Evolutionary conservation across 2,888 invertebrate species (phyloP).

Genomic region (Cephus pulcher): DNA sequence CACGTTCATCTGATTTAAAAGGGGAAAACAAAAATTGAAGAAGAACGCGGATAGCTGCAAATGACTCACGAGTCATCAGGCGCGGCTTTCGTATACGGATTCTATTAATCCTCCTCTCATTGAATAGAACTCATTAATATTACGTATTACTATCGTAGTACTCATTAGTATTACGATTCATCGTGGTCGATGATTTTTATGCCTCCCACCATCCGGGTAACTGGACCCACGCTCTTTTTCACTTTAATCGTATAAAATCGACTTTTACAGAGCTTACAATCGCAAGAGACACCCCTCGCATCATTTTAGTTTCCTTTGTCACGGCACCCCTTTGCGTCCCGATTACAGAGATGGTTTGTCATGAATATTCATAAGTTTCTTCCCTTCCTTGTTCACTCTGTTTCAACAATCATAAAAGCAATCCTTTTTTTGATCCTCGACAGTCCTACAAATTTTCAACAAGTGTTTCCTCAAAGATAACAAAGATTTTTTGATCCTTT

Average conservation of each 20-base stretch:
- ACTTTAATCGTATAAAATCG: conserved; percentile 4
- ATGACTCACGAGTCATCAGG: neutral
- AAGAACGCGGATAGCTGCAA: neutral
- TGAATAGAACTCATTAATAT: neutral
- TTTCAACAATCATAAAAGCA: neutral
- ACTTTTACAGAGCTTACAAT: conserved; percentile 10
- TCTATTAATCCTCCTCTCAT: neutral
- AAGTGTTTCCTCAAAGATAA: neutral
- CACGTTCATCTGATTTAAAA: neutral
- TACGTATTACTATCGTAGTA: no score
- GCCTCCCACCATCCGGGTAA: neutral
- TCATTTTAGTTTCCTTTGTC: conserved; percentile 14
- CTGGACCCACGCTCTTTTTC: conserved; percentile 5
- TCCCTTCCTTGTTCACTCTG: neutral
- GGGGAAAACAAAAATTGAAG: neutral
- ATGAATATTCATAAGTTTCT: neutral
- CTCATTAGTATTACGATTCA: neutral
- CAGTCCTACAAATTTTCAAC: neutral
- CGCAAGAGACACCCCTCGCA: neutral
- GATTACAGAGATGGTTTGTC: neutral
- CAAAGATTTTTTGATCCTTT: neutral
- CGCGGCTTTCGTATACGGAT: neutral
- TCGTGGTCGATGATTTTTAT: neutral
- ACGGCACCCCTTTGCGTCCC: conserved; percentile 23
- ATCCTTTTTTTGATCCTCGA: neutral